phyloP scores from a whole-genome alignment of 2,113 vertebrate species.

The Copsychus sechellarum region DNA sequence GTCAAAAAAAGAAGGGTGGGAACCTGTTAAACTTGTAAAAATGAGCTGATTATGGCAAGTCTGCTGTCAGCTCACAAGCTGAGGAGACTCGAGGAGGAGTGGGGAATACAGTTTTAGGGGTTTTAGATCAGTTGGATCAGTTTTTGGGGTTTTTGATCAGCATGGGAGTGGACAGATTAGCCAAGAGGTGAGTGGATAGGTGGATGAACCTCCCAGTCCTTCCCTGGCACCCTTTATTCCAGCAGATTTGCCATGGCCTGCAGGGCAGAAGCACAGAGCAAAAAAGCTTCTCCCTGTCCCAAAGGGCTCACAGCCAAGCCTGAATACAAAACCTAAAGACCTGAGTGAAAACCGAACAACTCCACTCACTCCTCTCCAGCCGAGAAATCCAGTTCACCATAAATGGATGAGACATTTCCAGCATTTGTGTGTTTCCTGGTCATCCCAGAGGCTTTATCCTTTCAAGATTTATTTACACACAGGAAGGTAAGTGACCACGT shows the following conservation, averaged over 20 bases:
- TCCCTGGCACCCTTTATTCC: background rate
- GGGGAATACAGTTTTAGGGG: accelerated
- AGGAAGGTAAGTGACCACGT: conserved; percentile 12
- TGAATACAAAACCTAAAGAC: background rate
- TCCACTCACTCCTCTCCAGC: background rate
- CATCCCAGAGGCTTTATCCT: conserved; percentile 15
- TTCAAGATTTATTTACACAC: conserved; percentile 53
- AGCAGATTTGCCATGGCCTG: background rate
- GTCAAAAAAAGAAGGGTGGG: background rate
- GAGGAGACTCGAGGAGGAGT: background rate
- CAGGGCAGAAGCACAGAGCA: background rate
- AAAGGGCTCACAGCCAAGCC: background rate
- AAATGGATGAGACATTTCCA: conserved; percentile 17
- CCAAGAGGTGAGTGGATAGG: background rate
- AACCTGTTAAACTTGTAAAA: background rate
- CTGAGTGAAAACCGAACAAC: background rate
- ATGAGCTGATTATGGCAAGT: background rate
- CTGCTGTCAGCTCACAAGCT: background rate
- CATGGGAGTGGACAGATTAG: background rate
- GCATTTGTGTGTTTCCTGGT: background rate
- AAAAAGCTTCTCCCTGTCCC: background rate
- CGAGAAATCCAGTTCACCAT: background rate
- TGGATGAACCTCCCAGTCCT: background rate
- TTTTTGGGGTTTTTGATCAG: accelerated
- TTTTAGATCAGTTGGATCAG: background rate